Conservation (phyloP, 2,113 vertebrate genomes). For the Gobio gobio region DNA sequence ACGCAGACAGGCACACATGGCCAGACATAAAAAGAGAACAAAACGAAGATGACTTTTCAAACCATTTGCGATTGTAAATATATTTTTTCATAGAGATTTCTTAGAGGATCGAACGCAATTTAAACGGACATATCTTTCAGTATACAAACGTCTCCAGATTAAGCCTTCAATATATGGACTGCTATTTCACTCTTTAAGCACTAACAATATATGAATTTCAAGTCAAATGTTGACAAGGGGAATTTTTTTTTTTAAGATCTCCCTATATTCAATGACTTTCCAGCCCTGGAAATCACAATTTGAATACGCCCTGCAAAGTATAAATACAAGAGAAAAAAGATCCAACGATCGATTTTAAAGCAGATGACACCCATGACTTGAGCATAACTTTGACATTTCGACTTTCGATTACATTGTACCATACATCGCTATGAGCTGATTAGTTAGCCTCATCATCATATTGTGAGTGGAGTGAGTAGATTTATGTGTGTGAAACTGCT, state of each 20-base stretch:
- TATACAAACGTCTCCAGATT: not conserved
- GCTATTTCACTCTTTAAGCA: not conserved
- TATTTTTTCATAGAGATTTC: not conserved
- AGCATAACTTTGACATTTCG: not conserved
- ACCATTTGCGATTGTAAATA: not conserved
- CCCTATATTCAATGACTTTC: not conserved
- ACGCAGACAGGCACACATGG: slow-evolving; percentile 21
- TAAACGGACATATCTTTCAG: not conserved
- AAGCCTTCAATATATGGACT: not conserved
- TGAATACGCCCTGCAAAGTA: not conserved
- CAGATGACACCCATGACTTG: not conserved
- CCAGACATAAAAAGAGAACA: not conserved
- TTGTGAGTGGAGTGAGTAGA: not conserved
- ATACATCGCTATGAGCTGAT: not conserved
- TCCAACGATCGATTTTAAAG: not conserved
- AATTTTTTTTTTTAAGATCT: not conserved
- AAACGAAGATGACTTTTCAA: not conserved
- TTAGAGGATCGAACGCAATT: not conserved
- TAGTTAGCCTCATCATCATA: not conserved
- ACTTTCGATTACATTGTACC: not conserved
- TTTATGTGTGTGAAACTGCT: slow-evolving; percentile 39
- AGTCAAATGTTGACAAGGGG: not conserved
- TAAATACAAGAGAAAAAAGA: not conserved
- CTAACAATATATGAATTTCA: not conserved
- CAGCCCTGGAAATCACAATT: not conserved